Conservation (phyloP, 2,113 vertebrate species). For the Dasyurus viverrinus region DNA sequence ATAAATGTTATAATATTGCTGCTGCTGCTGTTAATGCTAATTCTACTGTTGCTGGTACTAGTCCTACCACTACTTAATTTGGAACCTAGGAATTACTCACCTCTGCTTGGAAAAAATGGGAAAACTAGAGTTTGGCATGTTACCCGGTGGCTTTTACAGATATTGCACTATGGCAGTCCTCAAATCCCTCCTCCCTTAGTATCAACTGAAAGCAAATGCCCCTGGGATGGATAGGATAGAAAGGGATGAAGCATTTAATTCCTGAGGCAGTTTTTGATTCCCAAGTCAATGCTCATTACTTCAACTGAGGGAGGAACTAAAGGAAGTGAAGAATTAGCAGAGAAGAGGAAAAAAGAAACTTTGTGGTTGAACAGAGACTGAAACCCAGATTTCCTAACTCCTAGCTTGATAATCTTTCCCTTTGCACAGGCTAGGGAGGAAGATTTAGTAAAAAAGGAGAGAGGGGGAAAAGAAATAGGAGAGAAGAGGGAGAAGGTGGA, state of each 20-base stretch:
- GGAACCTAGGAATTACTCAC: background rate
- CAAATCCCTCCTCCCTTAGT: background rate
- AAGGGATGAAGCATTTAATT: background rate
- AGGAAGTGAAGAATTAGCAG: background rate
- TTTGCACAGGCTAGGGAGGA: background rate
- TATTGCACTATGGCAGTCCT: background rate
- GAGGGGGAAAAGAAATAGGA: background rate
- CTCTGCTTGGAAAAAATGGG: background rate
- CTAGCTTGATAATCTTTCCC: background rate
- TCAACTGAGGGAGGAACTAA: background rate
- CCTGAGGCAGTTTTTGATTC: background rate
- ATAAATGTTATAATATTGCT: background rate
- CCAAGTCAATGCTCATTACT: background rate
- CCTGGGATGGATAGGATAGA: background rate
- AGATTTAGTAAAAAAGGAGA: background rate
- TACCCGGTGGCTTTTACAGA: background rate
- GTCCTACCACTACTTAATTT: background rate
- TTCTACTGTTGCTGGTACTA: too few relatives aligned
- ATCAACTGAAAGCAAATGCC: background rate
- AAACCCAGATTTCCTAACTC: background rate
- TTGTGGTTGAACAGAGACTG: background rate
- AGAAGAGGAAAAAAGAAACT: background rate
- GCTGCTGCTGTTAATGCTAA: too few relatives aligned
- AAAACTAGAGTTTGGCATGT: background rate
- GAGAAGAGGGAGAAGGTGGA: background rate